These are phyloP conservation scores for Micrastur ruficollis DNA, from an alignment of 2,797 vertebrate species.

Conservation along the genomic window DNA sequence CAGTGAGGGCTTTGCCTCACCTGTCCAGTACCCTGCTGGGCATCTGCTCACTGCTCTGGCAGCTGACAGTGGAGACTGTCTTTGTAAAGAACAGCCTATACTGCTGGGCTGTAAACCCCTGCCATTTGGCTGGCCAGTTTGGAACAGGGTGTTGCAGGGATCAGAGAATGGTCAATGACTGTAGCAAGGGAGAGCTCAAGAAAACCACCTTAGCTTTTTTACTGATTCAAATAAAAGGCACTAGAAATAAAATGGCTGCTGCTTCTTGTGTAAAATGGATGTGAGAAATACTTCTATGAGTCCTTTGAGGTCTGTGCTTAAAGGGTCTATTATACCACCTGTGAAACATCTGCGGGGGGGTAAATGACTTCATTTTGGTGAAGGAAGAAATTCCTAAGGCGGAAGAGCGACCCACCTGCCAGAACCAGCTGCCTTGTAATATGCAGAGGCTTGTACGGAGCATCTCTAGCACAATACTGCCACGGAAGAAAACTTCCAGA, in stretches of 20 bases:
- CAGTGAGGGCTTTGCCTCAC: neutral
- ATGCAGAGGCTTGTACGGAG: slow-evolving; percentile 84
- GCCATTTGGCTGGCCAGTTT: neutral
- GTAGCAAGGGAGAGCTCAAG: neutral
- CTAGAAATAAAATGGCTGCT: neutral
- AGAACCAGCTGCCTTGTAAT: slow-evolving; percentile 95
- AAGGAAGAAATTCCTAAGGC: neutral
- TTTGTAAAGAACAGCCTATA: neutral
- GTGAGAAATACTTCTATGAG: neutral
- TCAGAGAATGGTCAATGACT: neutral
- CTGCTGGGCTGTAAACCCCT: neutral
- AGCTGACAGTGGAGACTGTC: neutral
- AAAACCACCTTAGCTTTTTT: neutral
- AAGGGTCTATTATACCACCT: neutral
- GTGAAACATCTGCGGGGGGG: neutral
- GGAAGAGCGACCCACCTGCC: slow-evolving; percentile 83
- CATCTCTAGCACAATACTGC: slow-evolving; percentile 88
- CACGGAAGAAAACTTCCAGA: slow-evolving; percentile 86
- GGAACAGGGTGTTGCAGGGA: neutral
- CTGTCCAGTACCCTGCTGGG: no score
- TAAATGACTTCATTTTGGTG: neutral
- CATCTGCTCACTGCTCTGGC: neutral
- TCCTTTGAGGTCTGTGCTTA: neutral
- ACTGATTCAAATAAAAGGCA: neutral
- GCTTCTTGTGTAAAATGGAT: neutral